Evolutionary conservation across 2,797 vertebrate species (phyloP), one percentile per base, ranked within the genome.

Genomic region (Hipposideros larvatus): DNA sequence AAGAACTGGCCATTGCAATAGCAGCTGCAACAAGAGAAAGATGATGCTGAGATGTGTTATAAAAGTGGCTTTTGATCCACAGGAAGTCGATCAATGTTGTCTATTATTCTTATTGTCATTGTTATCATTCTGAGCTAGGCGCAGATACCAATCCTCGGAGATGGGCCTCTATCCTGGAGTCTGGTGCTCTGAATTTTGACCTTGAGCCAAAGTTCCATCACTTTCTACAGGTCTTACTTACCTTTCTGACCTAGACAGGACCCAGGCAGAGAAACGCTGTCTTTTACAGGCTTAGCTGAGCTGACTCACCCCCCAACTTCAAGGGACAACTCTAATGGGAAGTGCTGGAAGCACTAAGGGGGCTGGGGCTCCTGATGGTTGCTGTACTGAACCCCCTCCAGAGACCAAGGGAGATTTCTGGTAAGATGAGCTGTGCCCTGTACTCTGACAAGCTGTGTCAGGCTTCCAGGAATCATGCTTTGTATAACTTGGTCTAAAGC

Each of bases 401-500:
- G 74, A 90, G 77, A 88, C 63, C n/a, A 78, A 82, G 57, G 31
- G 59, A 84, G 37, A 87, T 63, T 96, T 95, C 96, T 92, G 79
- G 94, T 88, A 96, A 96, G 87, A 96, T 43, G 75, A 85, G 73
- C 71, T 87, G 43, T 61, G 80, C n/a, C 79, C 66, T 34, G 48
- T 78, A 26, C 70, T 93, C 75, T 94, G 90, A 95, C 53, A 71
- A 94, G 82, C 92, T 79, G 74, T 70, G 85, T 95, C 95, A 95
- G 92, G 66, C 63, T 97, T 97, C 94, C 95, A 96, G 95, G 97
- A 98, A 98, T 9, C 46, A 16, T 22, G 82, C 59, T 96, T 84
- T 19, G 7, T 88, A 26, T 90, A 88, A 93, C 53, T 86, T 55
- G 31, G 75, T 95, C 95, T 86, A 88, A 85, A 93, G 75, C 75